phyloP scores from a whole-genome alignment of 2,113 vertebrate species.

The Girardinichthys multiradiatus region DNA sequence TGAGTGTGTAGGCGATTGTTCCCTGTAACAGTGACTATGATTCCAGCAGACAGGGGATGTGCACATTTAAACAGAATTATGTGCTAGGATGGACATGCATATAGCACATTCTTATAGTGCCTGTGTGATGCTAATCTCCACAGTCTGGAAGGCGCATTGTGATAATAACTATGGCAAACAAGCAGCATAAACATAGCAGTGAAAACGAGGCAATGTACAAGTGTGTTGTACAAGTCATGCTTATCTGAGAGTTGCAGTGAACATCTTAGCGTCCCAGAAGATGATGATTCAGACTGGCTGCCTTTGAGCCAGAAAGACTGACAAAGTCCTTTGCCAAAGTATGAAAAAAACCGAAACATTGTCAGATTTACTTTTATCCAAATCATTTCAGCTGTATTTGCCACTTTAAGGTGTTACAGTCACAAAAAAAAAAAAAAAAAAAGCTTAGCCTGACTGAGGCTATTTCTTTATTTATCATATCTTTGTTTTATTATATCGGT shows the following conservation, averaged over 20 bases:
- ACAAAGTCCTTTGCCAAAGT: constrained; percentile 2
- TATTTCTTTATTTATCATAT: neutral
- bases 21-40: constrained; percentile 59
- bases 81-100: constrained; percentile 20
- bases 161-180: neutral
- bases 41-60: constrained; percentile 53
- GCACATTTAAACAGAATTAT: constrained; percentile 5
- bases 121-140: neutral
- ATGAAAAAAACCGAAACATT: neutral
- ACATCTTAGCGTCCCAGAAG: constrained; percentile 17
- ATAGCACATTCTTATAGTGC: neutral
- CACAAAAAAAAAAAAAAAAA: neutral
- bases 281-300: constrained; percentile 23
- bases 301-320: constrained; percentile 17
- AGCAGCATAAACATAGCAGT: neutral
- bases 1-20: constrained; percentile 57
- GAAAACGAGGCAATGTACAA: constrained; percentile 9
- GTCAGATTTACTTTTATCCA: neutral
- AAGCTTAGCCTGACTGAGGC: neutral
- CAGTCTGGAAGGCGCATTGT: neutral
- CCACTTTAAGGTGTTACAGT: neutral
- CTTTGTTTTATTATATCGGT: neutral
- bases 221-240: constrained; percentile 12
- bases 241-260: constrained; percentile 25
- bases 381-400: neutral